Base-by-base conservation (phyloP, 2,888 invertebrate genomes). In the Cataglyphis albicans region DNA sequence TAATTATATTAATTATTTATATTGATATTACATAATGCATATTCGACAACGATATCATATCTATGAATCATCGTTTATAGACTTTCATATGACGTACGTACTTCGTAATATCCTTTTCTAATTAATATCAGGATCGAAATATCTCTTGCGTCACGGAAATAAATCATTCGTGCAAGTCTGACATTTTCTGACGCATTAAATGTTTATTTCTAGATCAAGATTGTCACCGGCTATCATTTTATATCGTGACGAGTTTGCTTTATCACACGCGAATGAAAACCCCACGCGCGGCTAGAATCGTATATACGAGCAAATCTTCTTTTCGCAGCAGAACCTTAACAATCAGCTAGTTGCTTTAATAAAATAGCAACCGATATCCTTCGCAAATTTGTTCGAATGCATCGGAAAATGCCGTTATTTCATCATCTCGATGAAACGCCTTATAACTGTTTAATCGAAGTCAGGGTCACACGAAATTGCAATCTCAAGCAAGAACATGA, bases 401-500 rank as follows among this genome's bases (percentile, higher is more conserved):
- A n/a, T 67, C n/a, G 59, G 15, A 21, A 21, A 70, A 52, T 52
- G 57, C 3, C 63, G 41, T 21, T 32, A 25, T 73, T 67, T 44
- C 25, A 10, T 15, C n/a, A 68, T 82, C 65, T 81, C 73, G 63
- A 80, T 82, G 38, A 64, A 63, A 59, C 25, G 59, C 81, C 88
- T 81, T 74, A 84, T 35, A 80, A 78, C 57, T n/a, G 59, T 80
- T 84, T 68, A 80, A 86, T 86, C 67, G 82, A 81, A 84, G 84
- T 82, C 88, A 88, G 44, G 84, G 86, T 75, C 82, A 65, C 1
- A 52, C 44, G 84, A 78, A 83, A 86, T 68, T 75, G 67, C 68
- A 83, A 15, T 38, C 25, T 67, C 38, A 44, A 70, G 65, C 41
- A 65, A 73, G 25, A 61, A 80, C 70, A 25, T 80, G 59, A 85